phyloP scores from a whole-genome alignment of 1,140 invertebrate genomes.

The Eueides isabella region DNA sequence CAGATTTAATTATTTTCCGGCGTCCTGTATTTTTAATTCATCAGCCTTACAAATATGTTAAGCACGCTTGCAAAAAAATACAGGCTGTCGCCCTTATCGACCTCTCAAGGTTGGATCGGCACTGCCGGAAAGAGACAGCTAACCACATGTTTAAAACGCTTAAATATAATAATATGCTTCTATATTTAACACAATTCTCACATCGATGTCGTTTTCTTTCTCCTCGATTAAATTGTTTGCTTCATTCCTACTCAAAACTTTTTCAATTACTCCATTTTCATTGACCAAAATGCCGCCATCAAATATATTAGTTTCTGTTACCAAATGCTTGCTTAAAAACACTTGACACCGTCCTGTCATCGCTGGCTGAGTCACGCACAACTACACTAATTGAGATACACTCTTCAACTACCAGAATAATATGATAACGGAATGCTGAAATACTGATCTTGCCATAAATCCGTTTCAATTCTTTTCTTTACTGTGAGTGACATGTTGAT shows the following conservation, averaged over 20 bases:
- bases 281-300: slow-evolving; percentile 70
- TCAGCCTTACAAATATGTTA: slow-evolving; percentile 36
- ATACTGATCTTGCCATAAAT: slow-evolving; percentile 33
- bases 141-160: slow-evolving; percentile 30
- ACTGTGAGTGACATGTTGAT: slow-evolving; percentile 28
- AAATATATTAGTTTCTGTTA: slow-evolving; percentile 65
- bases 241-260: slow-evolving; percentile 65
- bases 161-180: slow-evolving; percentile 36
- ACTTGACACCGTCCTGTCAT: slow-evolving; percentile 61
- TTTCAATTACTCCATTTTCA: slow-evolving; percentile 64
- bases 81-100: slow-evolving; percentile 46
- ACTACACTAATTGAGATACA: slow-evolving; percentile 51
- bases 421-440: slow-evolving; percentile 44
- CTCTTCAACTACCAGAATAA: slow-evolving; percentile 47
- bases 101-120: slow-evolving; percentile 47
- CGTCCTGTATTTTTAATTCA: slow-evolving; percentile 6
- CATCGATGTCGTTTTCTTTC: slow-evolving; percentile 70
- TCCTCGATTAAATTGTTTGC: slow-evolving; percentile 76
- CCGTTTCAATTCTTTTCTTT: slow-evolving; percentile 30
- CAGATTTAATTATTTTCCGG: neutral
- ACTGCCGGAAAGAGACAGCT: slow-evolving; percentile 41
- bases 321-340: slow-evolving; percentile 69
- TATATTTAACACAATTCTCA: slow-evolving; percentile 43
- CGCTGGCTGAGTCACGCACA: slow-evolving; percentile 41
- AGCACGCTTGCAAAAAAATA: slow-evolving; percentile 41